Percentiles rank a stretch among this genome's conserved stretches.
These are phyloP conservation scores for Whitmania pigra DNA, from an alignment of 1,140 invertebrate genomes.

Conservation along the genomic window DNA sequence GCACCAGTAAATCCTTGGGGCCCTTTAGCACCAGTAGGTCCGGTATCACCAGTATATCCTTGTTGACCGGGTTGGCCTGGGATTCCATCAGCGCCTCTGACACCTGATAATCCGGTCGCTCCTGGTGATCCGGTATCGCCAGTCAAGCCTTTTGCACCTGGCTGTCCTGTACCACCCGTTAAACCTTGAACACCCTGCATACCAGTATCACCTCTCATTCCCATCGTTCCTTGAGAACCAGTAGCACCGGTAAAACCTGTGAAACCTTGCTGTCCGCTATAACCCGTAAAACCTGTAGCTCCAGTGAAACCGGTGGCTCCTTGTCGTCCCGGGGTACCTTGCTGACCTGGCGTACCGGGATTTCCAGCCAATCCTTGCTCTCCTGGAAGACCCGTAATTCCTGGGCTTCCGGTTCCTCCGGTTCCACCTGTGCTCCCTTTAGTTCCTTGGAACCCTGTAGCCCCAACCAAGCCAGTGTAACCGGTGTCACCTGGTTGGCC, in stretches of 20 bases:
- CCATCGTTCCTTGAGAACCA: not conserved
- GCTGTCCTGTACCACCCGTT: conserved; percentile 16
- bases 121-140: conserved; percentile 19
- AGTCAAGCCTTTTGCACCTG: conserved; percentile 21
- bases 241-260: conserved; percentile 4
- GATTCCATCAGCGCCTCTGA: conserved; percentile 19
- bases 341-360: conserved; percentile 3
- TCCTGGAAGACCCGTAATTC: not conserved
- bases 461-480: not conserved
- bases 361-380: conserved; percentile 9
- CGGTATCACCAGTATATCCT: conserved; percentile 18
- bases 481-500: not conserved
- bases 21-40: conserved; percentile 18
- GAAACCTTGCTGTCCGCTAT: not conserved
- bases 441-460: not conserved
- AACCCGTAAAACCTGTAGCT: conserved; percentile 6
- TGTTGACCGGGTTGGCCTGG: conserved; percentile 19
- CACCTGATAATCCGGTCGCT: conserved; percentile 21
- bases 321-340: not conserved
- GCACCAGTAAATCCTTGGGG: conserved; percentile 21
- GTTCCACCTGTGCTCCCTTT: conserved; percentile 12
- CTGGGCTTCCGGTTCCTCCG: conserved; percentile 1
- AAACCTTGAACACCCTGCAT: conserved; percentile 2
- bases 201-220: not conserved
- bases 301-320: not conserved